These are phyloP conservation scores for Eulemur albifrons DNA, from an alignment of 2,797 vertebrate species.

Conservation along the genomic window DNA sequence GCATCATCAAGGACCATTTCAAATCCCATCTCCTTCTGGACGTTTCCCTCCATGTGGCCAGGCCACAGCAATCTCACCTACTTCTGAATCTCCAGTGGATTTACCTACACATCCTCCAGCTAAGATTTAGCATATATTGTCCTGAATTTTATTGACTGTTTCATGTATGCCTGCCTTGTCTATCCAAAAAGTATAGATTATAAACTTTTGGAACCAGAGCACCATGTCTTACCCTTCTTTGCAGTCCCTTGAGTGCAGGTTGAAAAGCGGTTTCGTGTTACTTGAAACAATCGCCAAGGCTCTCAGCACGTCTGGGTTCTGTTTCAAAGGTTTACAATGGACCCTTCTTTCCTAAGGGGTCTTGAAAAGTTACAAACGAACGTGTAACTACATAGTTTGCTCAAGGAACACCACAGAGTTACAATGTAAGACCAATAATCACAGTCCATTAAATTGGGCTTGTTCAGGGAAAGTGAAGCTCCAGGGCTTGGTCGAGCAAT, in stretches of 20 bases:
- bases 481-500: constrained; percentile 41
- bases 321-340: constrained; percentile 80
- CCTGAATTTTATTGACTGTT: neutral
- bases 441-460: constrained; percentile 72
- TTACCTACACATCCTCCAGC: neutral
- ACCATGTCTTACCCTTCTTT: neutral
- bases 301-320: constrained; percentile 57
- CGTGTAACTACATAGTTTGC: constrained; percentile 82
- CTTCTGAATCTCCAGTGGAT: neutral
- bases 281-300: constrained; percentile 41
- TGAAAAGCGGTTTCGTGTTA: constrained; percentile 57
- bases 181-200: constrained; percentile 5
- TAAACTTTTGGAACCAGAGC: constrained; percentile 44
- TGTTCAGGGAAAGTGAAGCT: constrained; percentile 6
- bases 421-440: constrained; percentile 62
- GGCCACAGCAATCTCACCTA: neutral
- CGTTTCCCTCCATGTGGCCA: neutral
- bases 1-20: neutral
- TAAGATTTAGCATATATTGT: neutral
- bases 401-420: constrained; percentile 74
- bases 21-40: neutral
- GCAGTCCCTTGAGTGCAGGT: neutral
- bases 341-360: constrained; percentile 78
- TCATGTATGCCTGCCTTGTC: neutral
- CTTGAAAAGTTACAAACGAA: constrained; percentile 81